These are phyloP conservation scores for Akabosia matsudoensis DNA, from an alignment of 1,140 invertebrate genomes.

Conservation along the genomic window DNA sequence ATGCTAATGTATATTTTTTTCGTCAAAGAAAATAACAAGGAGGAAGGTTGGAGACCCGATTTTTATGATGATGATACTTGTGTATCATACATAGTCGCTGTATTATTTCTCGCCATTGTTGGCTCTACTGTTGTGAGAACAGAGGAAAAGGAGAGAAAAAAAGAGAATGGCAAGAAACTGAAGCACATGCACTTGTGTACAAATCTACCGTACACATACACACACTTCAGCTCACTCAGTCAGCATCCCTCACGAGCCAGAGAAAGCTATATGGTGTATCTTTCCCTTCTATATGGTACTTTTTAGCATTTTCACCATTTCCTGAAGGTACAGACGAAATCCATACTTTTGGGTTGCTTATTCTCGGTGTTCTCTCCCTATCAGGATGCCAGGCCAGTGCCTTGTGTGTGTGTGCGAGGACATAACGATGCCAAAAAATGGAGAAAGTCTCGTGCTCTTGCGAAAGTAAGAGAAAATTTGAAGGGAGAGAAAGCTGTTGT, in stretches of 20 bases:
- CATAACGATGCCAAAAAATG: conserved; percentile 1
- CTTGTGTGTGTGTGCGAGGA: background rate
- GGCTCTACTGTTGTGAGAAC: background rate
- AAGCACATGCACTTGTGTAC: background rate
- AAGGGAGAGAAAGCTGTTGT: background rate
- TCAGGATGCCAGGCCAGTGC: background rate
- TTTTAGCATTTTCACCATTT: conserved; percentile 5
- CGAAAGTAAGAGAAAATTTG: background rate
- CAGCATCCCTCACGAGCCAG: background rate
- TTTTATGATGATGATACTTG: conserved; percentile 15
- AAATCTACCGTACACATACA: background rate
- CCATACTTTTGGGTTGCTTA: background rate
- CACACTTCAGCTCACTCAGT: background rate
- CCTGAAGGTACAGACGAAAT: background rate
- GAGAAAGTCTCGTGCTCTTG: background rate
- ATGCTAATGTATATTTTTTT: background rate
- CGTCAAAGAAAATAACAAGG: background rate
- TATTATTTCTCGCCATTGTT: conserved; percentile 18
- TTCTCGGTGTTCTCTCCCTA: background rate
- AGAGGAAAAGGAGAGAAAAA: background rate
- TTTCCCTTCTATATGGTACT: background rate
- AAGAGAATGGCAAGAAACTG: background rate
- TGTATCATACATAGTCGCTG: conserved; percentile 14
- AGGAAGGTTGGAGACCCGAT: conserved; percentile 20
- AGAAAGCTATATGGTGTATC: background rate